Base-by-base conservation (phyloP, 1,140 invertebrate species). In the Drosophila grimshawi region DNA sequence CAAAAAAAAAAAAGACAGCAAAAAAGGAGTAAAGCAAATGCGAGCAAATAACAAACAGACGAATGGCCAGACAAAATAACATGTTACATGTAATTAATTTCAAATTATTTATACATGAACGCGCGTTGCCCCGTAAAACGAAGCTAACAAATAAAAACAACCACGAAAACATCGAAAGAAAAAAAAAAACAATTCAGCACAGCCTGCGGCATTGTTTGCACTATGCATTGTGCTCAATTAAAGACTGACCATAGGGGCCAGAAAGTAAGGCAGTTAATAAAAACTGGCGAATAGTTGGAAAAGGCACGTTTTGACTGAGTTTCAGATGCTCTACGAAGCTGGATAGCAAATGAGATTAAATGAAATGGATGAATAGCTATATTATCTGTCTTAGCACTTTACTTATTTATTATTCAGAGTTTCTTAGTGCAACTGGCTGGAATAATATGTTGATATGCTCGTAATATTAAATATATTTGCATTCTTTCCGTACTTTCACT, bases 81-180 rank as follows among this genome's bases (percentile, higher is more conserved):
- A 82, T 83, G 83, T 88, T 88, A 89, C 83, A 88, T 88, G 85
- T 88, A 89, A 88, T 88, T 88, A 88, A 89, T 88, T 88, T 88
- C 85, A 89, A 89, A 88, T 88, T 88, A 88, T 88, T 89, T 88
- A 88, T 88, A 89, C 83, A 88, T 88, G 83, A 83, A 83, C 83
- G 85, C 85, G 73, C 73, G 48, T 62, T 55, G 64, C 33, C 65
- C 65, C 27, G 51, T 62, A 69, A 74, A 74, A 74, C 51, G 45
- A 55, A 56, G 65, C 65, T 56, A 64, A 64, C 68, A 75, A 63
- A 70, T 61, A 45, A 48, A 49, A 69, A 29, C 35, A 59, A 19
- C 19, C 43, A 35, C 66, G 60, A 76, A 63, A 63, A n/a, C 45
- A 10, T 27, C 41, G 51, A 62, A 39, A 55, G 48, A 49, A 63